phyloP scores from a whole-genome alignment of 2,888 invertebrate genomes.

The Pristionchus fissidentatus region DNA sequence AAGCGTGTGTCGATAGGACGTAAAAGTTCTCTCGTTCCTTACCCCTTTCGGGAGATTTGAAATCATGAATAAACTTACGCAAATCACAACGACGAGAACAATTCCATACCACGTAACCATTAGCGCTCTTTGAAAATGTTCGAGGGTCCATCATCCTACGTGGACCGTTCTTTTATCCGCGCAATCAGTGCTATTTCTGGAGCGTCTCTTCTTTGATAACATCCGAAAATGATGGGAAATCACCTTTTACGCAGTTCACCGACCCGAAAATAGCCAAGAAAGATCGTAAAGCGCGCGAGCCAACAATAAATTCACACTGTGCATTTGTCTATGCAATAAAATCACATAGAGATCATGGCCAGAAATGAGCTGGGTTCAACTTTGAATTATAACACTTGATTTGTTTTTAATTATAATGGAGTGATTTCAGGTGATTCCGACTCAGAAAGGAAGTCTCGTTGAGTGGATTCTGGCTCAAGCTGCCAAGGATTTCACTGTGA shows the following conservation, averaged over 20 bases:
- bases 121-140: background rate
- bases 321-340: too few relatives aligned
- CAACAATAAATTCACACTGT: too few relatives aligned
- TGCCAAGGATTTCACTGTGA: background rate
- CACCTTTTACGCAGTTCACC: background rate
- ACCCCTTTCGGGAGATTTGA: too few relatives aligned
- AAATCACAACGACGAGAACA: background rate
- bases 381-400: background rate
- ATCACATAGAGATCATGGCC: too few relatives aligned
- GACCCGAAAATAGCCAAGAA: conserved; percentile 20
- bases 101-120: background rate
- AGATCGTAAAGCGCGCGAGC: too few relatives aligned
- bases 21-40: too few relatives aligned
- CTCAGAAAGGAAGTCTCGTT: conserved; percentile 27
- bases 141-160: background rate
- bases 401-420: background rate
- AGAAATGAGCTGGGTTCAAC: background rate
- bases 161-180: background rate
- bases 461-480: conserved; percentile 33
- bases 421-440: conserved; percentile 15
- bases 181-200: background rate
- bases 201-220: background rate
- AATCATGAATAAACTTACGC: background rate
- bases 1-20: too few relatives aligned
- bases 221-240: background rate